Evolutionary conservation across 2,888 invertebrate species (phyloP), one percentile per base, ranked within the genome.

Genomic region (Gordius sp.): DNA sequence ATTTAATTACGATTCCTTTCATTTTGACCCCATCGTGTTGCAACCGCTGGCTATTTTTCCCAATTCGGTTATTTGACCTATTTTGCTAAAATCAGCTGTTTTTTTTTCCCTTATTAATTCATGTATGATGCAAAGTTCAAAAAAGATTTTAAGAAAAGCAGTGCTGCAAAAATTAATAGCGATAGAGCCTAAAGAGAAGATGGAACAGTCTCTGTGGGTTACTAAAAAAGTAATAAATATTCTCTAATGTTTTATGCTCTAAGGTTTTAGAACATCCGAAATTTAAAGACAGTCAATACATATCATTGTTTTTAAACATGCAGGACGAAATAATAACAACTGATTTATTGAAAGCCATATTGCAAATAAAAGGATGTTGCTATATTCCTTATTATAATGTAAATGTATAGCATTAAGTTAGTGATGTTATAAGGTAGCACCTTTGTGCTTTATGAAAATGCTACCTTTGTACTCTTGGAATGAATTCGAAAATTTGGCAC

Each of bases 301-400:
- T 69, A 2, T 65, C 66, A 24, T 59, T 69, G 27, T 69, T 64
- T 59, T 61, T 69, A 41, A 66, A 65, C 58, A 68, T 67, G 66
- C 56, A 60, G 4, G 67, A 67, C 60, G 69, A 69, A 58, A 63
- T 69, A 1, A 61, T 64, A 26, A 68, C 68, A 16, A 59, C 60
- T 2, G 58, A 57, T 1, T 63, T 69, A n/a, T 56, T 69, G 41
- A 60, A 62, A 59, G 59, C 65, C 41, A 60, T 65, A 1, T 59
- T 68, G 20, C 57, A 58, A 1, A 25, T 4, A 16, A 16, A 13
- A 26, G 65, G 64, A 56, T 60, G 62, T 23, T 65, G 66, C 58
- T 69, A 65, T 60, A 67, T 69, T 25, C 69, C 69, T 1, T 64
- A 66, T 26, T 68, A 47, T 47, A 18, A 13, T 18, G 47, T 47